A percentile compares a stretch with the other conserved stretches of the same genome.
phyloP scores from a whole-genome alignment of 2,113 vertebrate genomes.

The Crotophaga sulcirostris region DNA sequence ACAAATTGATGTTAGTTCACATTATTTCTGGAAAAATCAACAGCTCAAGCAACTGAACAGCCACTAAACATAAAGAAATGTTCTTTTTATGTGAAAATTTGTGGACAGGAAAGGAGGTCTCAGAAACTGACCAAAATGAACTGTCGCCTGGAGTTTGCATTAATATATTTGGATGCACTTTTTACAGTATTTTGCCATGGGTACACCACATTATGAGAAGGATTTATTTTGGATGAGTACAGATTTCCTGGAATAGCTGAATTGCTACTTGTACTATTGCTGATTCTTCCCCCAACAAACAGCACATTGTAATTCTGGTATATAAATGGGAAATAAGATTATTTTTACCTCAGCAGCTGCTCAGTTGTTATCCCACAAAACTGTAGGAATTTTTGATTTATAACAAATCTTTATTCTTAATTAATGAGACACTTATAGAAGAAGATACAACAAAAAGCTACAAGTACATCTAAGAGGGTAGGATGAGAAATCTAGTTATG shows the following conservation, averaged over 20 bases:
- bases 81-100: background rate
- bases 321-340: background rate
- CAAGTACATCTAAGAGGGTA: background rate
- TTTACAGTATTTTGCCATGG: background rate
- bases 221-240: conserved; percentile 19
- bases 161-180: background rate
- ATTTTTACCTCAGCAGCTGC: background rate
- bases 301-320: background rate
- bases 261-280: background rate
- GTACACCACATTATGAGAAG: background rate
- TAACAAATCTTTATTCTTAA: background rate
- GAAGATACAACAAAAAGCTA: background rate
- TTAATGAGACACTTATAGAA: background rate
- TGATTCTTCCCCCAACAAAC: background rate
- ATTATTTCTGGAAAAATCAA: background rate
- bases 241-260: conserved; percentile 5
- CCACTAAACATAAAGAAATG: background rate
- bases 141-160: background rate
- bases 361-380: background rate
- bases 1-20: background rate
- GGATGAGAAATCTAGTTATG: background rate
- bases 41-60: background rate
- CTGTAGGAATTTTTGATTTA: background rate
- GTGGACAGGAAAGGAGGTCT: background rate
- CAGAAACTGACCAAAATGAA: background rate